phyloP scores from a whole-genome alignment of 2,888 invertebrate species.

The Heliothis peltigera region DNA sequence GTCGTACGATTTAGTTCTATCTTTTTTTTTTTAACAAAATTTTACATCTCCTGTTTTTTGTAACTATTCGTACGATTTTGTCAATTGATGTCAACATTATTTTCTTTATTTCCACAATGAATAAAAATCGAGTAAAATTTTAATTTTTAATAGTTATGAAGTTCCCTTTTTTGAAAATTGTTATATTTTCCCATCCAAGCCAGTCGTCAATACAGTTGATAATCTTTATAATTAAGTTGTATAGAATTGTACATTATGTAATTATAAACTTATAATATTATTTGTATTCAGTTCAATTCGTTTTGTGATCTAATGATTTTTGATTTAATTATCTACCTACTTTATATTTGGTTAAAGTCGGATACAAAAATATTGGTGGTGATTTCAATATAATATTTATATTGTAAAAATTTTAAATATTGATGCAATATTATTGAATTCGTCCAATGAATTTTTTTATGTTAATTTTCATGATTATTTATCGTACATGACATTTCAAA shows the following conservation, averaged over 20 bases:
- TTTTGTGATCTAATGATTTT: constrained; percentile 41
- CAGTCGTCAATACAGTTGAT: constrained; percentile 25
- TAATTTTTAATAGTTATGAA: no score
- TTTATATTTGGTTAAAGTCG: constrained; percentile 13
- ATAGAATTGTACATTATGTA: constrained; percentile 63
- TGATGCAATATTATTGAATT: constrained; percentile 1
- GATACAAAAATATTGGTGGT: constrained; percentile 40
- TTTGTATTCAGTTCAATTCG: constrained; percentile 46
- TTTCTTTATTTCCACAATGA: neutral
- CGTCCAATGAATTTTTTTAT: neutral
- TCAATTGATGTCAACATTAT: constrained; percentile 13
- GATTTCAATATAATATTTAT: neutral
- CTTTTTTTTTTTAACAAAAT: neutral
- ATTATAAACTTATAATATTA: constrained; percentile 49
- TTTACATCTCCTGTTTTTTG: neutral
- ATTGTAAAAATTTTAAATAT: constrained; percentile 1
- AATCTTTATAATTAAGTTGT: constrained; percentile 58
- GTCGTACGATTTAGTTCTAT: constrained; percentile 31
- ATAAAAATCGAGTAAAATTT: neutral
- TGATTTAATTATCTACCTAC: constrained; percentile 41
- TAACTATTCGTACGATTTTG: constrained; percentile 5
- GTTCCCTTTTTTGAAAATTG: neutral
- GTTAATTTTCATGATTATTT: no score
- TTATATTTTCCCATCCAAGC: neutral
- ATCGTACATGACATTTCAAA: neutral